These are phyloP conservation scores for Musca domestica DNA, from an alignment of 1,140 invertebrate genomes.

Conservation along the genomic window DNA sequence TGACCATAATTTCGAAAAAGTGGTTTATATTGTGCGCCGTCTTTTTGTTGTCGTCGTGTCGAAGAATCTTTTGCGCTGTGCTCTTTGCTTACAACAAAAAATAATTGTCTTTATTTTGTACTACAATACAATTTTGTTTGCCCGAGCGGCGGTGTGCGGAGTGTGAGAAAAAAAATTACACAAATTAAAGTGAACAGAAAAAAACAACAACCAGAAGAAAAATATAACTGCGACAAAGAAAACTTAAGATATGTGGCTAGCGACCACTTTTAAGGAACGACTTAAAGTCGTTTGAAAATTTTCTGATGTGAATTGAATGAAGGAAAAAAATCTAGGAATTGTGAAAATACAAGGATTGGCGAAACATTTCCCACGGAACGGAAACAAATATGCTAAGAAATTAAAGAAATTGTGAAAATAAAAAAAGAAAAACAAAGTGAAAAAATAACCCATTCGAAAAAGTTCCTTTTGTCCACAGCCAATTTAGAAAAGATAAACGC, in stretches of 20 bases:
- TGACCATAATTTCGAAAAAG: constrained; percentile 4
- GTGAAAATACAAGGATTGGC: neutral
- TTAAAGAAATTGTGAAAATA: neutral
- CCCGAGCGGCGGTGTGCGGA: no score
- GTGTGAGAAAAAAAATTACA: constrained; percentile 16
- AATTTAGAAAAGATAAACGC: neutral
- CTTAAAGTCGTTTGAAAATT: constrained; percentile 16
- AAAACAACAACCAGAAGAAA: neutral
- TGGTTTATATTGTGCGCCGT: neutral
- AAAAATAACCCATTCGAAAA: no score
- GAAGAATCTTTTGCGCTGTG: constrained; percentile 14
- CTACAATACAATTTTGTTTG: no score
- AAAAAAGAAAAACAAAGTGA: neutral
- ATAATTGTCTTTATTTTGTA: no score
- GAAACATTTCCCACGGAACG: neutral
- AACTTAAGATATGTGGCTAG: constrained; percentile 17
- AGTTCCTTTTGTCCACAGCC: neutral
- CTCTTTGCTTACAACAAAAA: no score
- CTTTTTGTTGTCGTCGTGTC: neutral
- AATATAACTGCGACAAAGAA: constrained; percentile 3
- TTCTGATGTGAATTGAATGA: neutral
- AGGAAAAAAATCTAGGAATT: neutral
- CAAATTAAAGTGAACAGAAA: constrained; percentile 12
- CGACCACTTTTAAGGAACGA: constrained; percentile 18
- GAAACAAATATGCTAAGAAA: neutral